These are phyloP conservation scores for Caenorhabditis sp. DNA, from an alignment of 2,888 invertebrate genomes.

Conservation along the genomic window DNA sequence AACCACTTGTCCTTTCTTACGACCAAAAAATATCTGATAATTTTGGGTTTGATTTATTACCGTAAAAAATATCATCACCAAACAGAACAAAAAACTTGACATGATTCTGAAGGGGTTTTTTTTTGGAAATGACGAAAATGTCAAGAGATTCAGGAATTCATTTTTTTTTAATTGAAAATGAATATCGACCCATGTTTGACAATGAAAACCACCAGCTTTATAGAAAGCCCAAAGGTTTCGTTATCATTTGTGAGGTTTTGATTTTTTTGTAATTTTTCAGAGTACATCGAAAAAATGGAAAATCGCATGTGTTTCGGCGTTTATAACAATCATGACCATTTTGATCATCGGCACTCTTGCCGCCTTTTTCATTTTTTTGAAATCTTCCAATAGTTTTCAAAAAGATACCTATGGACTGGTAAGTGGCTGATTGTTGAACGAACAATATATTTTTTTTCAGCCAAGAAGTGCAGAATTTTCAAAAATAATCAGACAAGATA, in stretches of 20 bases:
- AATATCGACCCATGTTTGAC: too few species aligned
- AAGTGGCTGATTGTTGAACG: neutral
- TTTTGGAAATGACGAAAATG: too few species aligned
- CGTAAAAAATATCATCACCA: neutral
- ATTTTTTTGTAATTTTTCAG: too few species aligned
- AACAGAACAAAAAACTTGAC: neutral
- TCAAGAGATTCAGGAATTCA: neutral
- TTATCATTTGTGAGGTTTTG: too few species aligned
- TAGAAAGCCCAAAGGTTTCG: conserved; percentile 7
- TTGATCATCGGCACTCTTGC: conserved; percentile 33
- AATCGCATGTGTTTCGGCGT: conserved; percentile 36
- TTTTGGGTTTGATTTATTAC: neutral
- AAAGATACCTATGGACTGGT: conserved; percentile 40
- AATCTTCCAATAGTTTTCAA: conserved; percentile 17
- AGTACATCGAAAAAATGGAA: conserved; percentile 37
- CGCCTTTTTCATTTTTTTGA: conserved; percentile 30
- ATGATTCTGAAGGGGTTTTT: neutral
- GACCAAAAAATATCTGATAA: too few species aligned
- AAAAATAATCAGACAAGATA: conserved; percentile 32
- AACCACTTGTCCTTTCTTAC: neutral
- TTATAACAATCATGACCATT: conserved; percentile 30
- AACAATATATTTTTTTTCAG: neutral
- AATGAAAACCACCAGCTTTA: conserved; percentile 27
- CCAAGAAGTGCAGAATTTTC: neutral
- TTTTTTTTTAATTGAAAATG: neutral